Evolutionary conservation across 2,797 vertebrate genomes (phyloP).

Genomic region (Melopsittacus undulatus): DNA sequence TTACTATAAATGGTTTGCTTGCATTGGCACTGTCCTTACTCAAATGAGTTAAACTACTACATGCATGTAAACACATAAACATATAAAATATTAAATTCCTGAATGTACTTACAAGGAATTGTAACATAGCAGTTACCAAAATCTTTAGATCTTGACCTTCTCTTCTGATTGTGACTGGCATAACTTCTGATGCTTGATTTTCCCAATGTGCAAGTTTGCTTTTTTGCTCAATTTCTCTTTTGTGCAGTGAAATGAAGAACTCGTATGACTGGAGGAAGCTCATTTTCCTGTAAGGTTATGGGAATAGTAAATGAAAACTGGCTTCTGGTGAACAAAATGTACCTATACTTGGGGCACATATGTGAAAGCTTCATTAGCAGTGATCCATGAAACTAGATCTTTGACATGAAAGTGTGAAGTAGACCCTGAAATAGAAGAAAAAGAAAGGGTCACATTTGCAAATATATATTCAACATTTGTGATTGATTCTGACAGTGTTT

Average conservation of each 20-base stretch:
- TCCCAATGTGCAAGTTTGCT: not conserved
- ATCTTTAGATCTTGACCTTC: not conserved
- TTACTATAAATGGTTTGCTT: not conserved
- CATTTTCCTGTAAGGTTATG: conserved; percentile 4
- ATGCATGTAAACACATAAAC: not conserved
- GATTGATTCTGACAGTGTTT: not conserved
- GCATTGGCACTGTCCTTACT: not conserved
- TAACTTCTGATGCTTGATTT: conserved; percentile 20
- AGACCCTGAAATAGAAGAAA: not conserved
- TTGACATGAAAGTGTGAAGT: not conserved
- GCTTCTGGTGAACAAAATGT: conserved; percentile 53
- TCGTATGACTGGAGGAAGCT: not conserved
- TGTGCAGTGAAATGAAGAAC: not conserved
- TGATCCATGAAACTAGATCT: not conserved
- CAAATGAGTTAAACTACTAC: not conserved
- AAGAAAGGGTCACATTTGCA: not conserved
- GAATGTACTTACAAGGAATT: not conserved
- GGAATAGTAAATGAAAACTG: conserved; percentile 26
- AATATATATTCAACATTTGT: not conserved
- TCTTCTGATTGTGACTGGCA: not conserved
- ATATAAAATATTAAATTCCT: not conserved
- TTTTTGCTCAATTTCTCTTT: conserved; percentile 7
- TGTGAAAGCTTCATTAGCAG: conserved; percentile 52
- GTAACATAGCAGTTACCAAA: not conserved
- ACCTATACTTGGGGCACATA: conserved; percentile 1